Conservation (phyloP, 2,797 vertebrate species). For the Sphenopsis melanotis region DNA sequence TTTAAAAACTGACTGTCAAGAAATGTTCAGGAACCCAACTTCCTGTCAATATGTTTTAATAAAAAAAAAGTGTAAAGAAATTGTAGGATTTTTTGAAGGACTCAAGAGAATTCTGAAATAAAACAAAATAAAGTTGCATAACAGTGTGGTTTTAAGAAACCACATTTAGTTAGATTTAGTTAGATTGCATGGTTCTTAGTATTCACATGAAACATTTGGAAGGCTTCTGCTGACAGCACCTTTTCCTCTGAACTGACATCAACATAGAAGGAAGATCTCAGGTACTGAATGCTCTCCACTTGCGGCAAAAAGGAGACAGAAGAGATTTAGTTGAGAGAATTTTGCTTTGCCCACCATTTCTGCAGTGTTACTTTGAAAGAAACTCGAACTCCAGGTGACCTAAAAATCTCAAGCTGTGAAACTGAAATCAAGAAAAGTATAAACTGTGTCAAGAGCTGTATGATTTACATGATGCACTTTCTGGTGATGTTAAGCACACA, state of each 20-base stretch:
- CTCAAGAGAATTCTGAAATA: neutral
- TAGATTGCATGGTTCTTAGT: neutral
- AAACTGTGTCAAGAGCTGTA: neutral
- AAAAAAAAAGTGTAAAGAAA: neutral
- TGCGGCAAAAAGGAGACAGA: neutral
- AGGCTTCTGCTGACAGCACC: neutral
- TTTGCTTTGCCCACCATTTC: neutral
- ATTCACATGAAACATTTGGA: neutral
- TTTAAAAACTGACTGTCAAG: neutral
- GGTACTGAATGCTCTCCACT: neutral
- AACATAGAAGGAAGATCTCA: neutral
- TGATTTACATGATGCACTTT: neutral
- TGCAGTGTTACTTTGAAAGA: neutral
- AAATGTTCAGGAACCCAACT: neutral
- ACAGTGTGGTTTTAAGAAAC: neutral
- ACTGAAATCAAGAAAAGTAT: neutral
- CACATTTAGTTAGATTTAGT: neutral
- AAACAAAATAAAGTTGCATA: neutral
- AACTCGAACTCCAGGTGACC: neutral
- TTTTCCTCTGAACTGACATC: neutral
- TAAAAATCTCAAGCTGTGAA: neutral
- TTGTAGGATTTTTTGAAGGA: neutral
- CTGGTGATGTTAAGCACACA: neutral
- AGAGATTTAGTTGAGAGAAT: neutral
- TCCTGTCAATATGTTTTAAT: neutral